Evolutionary conservation across 2,113 vertebrate genomes (phyloP).

Genomic region (Corythornis madagascariensis): DNA sequence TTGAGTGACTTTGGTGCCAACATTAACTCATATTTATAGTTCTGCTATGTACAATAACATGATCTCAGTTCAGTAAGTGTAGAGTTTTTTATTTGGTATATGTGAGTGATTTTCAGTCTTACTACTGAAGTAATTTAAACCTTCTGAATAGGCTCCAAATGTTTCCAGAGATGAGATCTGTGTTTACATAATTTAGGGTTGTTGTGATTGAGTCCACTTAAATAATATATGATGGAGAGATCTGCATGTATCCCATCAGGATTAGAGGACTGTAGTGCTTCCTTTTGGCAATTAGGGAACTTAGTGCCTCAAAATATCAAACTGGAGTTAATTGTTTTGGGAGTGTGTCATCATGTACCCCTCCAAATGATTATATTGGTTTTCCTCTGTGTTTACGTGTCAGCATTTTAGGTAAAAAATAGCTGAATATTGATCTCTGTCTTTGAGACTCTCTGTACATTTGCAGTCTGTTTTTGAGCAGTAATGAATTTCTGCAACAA

Average conservation of each 20-base stretch:
- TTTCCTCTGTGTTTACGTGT: slow-evolving; percentile 10
- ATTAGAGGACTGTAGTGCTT: slow-evolving; percentile 13
- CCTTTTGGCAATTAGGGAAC: slow-evolving; percentile 10
- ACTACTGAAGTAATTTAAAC: neutral
- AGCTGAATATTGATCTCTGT: neutral
- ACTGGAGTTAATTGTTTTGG: slow-evolving; percentile 17
- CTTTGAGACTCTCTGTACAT: neutral
- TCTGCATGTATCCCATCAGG: neutral
- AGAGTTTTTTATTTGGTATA: neutral
- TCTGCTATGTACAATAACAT: neutral
- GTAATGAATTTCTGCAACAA: neutral
- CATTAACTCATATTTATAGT: neutral
- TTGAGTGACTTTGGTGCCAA: neutral
- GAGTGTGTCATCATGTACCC: neutral
- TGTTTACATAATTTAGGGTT: neutral
- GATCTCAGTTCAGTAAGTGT: neutral
- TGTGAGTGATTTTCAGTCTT: neutral
- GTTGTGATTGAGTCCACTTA: neutral
- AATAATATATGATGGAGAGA: neutral
- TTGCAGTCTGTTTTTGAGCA: neutral
- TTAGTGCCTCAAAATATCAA: slow-evolving; percentile 7
- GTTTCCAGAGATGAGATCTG: neutral
- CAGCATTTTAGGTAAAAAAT: slow-evolving; percentile 8
- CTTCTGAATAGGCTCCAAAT: neutral
- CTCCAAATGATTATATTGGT: neutral